A percentile compares a stretch with the other conserved stretches of the same genome.
These are phyloP conservation scores for Caenorhabditis panamensis DNA, from an alignment of 2,888 invertebrate species.

Conservation along the genomic window DNA sequence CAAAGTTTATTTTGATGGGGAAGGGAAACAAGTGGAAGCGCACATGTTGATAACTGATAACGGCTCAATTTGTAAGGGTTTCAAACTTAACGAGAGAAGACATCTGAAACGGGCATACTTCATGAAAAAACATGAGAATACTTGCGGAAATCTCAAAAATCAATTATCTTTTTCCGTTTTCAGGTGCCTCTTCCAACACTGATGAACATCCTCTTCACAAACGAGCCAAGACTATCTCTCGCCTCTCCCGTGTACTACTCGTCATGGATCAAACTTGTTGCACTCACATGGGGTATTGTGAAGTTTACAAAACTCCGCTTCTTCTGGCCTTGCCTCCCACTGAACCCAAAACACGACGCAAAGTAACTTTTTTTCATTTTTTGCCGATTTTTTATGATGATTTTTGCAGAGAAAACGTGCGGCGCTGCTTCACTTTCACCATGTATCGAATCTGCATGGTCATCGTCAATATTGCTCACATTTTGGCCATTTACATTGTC, in stretches of 20 bases:
- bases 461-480: conserved; percentile 80
- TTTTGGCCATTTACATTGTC: conserved; percentile 73
- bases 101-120: too few species aligned
- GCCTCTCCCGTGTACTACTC: conserved; percentile 78
- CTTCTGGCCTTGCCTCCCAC: conserved; percentile 80
- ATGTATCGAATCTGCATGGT: conserved; percentile 79
- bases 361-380: conserved; percentile 64
- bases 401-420: conserved; percentile 79
- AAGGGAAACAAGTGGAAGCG: not conserved
- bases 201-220: conserved; percentile 79
- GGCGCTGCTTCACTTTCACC: conserved; percentile 79
- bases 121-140: too few species aligned
- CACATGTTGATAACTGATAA: not conserved
- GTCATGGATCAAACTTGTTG: conserved; percentile 79
- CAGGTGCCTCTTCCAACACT: conserved; percentile 80
- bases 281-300: conserved; percentile 80
- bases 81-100: too few species aligned
- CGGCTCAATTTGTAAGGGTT: too few species aligned
- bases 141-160: too few species aligned
- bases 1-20: conserved; percentile 8
- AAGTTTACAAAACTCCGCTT: conserved; percentile 81
- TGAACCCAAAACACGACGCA: conserved; percentile 80
- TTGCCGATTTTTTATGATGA: not conserved
- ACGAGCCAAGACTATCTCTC: conserved; percentile 78
- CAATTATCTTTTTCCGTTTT: too few species aligned